These are phyloP conservation scores for Poecilia picta DNA, from an alignment of 2,797 vertebrate species.

Conservation along the genomic window DNA sequence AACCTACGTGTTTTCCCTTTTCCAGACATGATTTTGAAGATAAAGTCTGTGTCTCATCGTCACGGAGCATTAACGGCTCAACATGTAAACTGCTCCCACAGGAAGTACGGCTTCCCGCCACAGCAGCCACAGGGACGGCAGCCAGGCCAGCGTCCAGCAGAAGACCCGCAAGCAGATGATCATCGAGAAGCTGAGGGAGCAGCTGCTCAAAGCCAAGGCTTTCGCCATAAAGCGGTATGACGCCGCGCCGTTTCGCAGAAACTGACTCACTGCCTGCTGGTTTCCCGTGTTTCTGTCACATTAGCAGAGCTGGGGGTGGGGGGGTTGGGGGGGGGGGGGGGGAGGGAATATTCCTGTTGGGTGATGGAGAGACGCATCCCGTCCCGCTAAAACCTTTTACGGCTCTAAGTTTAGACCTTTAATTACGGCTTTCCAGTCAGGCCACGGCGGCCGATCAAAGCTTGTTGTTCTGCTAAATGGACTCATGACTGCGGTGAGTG, in stretches of 20 bases:
- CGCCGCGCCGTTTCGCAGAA: neutral
- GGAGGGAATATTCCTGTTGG: constrained; percentile 29
- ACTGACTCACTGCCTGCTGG: neutral
- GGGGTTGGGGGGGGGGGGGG: too few relatives aligned
- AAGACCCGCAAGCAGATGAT: constrained; percentile 92
- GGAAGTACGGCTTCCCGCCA: constrained; percentile 91
- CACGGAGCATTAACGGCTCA: constrained; percentile 41
- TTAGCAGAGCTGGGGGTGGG: constrained; percentile 12
- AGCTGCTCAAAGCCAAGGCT: constrained; percentile 89
- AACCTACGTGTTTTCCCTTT: neutral
- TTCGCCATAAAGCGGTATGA: constrained; percentile 89
- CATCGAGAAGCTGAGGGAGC: constrained; percentile 91
- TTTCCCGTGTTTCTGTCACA: constrained; percentile 7
- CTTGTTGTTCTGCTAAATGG: constrained; percentile 47
- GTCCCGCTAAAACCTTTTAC: constrained; percentile 46
- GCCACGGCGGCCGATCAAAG: constrained; percentile 39
- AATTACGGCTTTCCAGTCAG: constrained; percentile 54
- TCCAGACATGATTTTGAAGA: neutral
- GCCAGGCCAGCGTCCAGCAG: constrained; percentile 85
- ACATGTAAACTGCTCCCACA: constrained; percentile 72
- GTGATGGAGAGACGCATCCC: constrained; percentile 25
- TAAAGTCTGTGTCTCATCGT: constrained; percentile 2
- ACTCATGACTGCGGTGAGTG: constrained; percentile 29
- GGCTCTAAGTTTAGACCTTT: constrained; percentile 53
- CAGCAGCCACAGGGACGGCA: constrained; percentile 91